phyloP scores from a whole-genome alignment of 2,888 invertebrate species.

The Drosophila setosimentum region DNA sequence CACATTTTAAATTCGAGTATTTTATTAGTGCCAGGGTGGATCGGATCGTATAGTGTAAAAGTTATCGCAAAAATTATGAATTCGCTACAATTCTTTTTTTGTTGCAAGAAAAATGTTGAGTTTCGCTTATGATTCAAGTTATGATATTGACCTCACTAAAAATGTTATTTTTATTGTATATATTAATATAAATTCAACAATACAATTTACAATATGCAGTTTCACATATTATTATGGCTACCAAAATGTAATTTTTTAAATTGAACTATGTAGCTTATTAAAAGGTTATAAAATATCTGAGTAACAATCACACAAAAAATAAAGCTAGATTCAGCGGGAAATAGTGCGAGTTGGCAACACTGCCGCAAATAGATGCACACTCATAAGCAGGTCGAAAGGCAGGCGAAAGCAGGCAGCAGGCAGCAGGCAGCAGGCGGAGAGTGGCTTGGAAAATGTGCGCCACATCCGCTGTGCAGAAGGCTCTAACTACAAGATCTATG shows the following conservation, averaged over 20 bases:
- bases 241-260: neutral
- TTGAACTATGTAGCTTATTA: neutral
- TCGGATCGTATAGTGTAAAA: neutral
- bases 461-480: conserved; percentile 69
- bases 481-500: conserved; percentile 36
- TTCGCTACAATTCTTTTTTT: neutral
- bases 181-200: neutral
- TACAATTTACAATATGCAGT: neutral
- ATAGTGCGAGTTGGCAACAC: neutral
- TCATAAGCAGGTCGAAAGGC: neutral
- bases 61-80: too few relatives aligned
- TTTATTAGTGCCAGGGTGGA: neutral
- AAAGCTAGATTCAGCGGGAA: neutral
- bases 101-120: neutral
- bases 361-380: neutral
- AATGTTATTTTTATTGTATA: neutral
- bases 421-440: conserved; percentile 14
- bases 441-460: conserved; percentile 60
- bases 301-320: neutral
- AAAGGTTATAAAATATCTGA: neutral
- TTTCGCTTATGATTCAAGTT: neutral
- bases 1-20: too few relatives aligned
- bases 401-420: conserved; percentile 12
- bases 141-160: too few relatives aligned
- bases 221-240: neutral